Evolutionary conservation across 2,797 vertebrate species (phyloP), one percentile per base, ranked within the genome.

Genomic region (Cossypha caffra): DNA sequence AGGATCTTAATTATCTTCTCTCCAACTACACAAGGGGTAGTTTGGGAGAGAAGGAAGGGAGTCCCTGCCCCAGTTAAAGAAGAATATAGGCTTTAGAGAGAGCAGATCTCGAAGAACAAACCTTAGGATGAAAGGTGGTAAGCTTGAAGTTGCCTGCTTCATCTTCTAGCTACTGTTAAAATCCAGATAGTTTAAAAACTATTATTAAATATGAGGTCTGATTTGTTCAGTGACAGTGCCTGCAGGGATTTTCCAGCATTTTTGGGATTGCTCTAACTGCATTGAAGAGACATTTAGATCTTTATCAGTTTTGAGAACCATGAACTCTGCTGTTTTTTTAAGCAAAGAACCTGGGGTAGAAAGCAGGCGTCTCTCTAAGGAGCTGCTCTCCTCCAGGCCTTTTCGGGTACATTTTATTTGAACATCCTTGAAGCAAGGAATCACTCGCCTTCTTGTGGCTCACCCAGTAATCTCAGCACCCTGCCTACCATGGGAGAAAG

Each of bases 331-430:
- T 87, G 47, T 85, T 96, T 95, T 89, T 84, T 93, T 96, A 95
- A 93, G 73, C 91, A 92, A 96, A 97, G 81, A 96, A 87, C 33
- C 48, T 42, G 29, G 48, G 13, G 47, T 91, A 87, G 80, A 91
- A 96, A 93, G 76, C 52, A 59, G 38, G 68, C 14, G 0, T 45
- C 61, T 59, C 72, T 51, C 37, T 73, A 20, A 87, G 77, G 74
- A 90, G 73, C 72, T 71, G 37, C 66, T 91, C 51, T 90, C 84
- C 68, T 89, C 35, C 43, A 74, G 75, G 91, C 82, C 57, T 75
- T 93, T 52, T 28, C 54, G 42, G 37, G 31, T 83, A 24, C 29
- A 26, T 87, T 88, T 88, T 84, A 62, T 72, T 45, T 66, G 71
- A 48, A 69, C n/a, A 72, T 91, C 89, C 51, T 75, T 81, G 51